Evolutionary conservation across 2,888 invertebrate genomes (phyloP).

Genomic region (Euplagia quadripunctaria): DNA sequence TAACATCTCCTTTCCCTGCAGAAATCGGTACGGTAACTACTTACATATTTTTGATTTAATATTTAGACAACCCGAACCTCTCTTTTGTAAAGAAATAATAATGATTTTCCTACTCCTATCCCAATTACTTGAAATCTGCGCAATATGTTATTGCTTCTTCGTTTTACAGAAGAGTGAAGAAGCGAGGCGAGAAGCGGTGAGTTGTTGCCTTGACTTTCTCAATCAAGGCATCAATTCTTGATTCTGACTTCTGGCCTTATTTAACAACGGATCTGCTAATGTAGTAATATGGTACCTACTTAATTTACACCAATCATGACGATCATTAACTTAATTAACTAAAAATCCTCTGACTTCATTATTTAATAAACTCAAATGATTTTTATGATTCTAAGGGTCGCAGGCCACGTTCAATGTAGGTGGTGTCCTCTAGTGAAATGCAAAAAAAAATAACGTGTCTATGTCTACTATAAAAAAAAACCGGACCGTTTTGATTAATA

Average conservation of each 20-base stretch:
- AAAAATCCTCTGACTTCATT: neutral
- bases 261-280: too few relatives aligned
- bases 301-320: too few relatives aligned
- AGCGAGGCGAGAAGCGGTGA: too few relatives aligned
- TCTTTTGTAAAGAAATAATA: neutral
- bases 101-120: neutral
- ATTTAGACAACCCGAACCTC: neutral
- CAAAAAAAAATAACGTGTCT: constrained; percentile 9
- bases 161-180: too few relatives aligned
- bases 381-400: neutral
- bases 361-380: constrained; percentile 4
- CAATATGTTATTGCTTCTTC: neutral
- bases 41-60: neutral
- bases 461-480: constrained; percentile 1
- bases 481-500: constrained; percentile 33
- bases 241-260: too few relatives aligned
- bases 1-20: neutral
- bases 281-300: too few relatives aligned
- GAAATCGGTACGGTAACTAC: neutral
- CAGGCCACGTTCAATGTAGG: neutral
- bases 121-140: neutral
- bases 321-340: neutral
- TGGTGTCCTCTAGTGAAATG: constrained; percentile 9
- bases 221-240: too few relatives aligned
- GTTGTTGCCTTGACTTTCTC: too few relatives aligned